phyloP scores from a whole-genome alignment of 2,888 invertebrate genomes.

The Opisthograptis luteolata region DNA sequence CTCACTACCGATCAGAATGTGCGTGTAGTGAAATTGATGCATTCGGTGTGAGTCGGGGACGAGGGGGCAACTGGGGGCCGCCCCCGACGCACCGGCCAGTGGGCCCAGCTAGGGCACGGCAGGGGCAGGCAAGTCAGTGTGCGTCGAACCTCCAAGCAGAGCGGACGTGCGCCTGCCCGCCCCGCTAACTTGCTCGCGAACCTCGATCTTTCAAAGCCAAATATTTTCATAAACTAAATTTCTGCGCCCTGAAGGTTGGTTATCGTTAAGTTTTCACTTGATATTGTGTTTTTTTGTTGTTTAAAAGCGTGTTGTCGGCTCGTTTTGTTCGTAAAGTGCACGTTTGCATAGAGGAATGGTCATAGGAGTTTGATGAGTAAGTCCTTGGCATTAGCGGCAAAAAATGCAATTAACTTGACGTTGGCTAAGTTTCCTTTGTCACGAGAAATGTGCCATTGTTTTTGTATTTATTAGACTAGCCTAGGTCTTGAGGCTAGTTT shows the following conservation, averaged over 20 bases:
- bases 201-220: slow-evolving; percentile 63
- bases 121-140: slow-evolving; percentile 60
- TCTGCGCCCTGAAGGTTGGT: slow-evolving; percentile 59
- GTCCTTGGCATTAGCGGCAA: slow-evolving; percentile 81
- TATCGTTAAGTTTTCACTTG: slow-evolving; percentile 58
- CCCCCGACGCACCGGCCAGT: slow-evolving; percentile 34
- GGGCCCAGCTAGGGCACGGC: slow-evolving; percentile 11
- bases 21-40: slow-evolving; percentile 84
- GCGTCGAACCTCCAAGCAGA: slow-evolving; percentile 71
- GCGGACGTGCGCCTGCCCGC: slow-evolving; percentile 68
- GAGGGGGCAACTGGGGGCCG: slow-evolving; percentile 54
- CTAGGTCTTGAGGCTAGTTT: slow-evolving; percentile 47
- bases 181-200: slow-evolving; percentile 74
- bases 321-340: slow-evolving; percentile 67
- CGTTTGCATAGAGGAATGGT: slow-evolving; percentile 78
- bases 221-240: slow-evolving; percentile 45
- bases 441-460: slow-evolving; percentile 77
- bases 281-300: slow-evolving; percentile 26
- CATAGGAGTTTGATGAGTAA: slow-evolving; percentile 79
- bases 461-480: slow-evolving; percentile 71
- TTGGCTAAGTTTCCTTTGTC: slow-evolving; percentile 77
- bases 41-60: slow-evolving; percentile 77
- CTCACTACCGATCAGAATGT: slow-evolving; percentile 70
- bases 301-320: slow-evolving; percentile 53
- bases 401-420: slow-evolving; percentile 78